phyloP scores from a whole-genome alignment of 2,888 invertebrate genomes.

The Hyppa rectilinea region DNA sequence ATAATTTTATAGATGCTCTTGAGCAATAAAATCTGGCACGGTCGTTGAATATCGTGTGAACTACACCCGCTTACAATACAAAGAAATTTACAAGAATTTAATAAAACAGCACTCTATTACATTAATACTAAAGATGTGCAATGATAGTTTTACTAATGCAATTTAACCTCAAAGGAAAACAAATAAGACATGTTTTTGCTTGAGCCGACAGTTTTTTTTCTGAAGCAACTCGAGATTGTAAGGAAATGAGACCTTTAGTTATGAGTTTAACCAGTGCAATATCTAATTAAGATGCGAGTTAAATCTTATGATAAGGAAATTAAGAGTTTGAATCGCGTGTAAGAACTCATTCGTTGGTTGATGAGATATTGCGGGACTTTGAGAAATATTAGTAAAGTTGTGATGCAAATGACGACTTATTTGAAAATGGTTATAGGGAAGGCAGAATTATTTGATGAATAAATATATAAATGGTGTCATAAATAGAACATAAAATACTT shows the following conservation, averaged over 20 bases:
- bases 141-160: slow-evolving; percentile 27
- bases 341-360: slow-evolving; percentile 30
- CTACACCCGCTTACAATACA: slow-evolving; percentile 61
- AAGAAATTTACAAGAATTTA: slow-evolving; percentile 68
- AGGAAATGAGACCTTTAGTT: slow-evolving; percentile 62
- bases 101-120: slow-evolving; percentile 73
- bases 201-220: slow-evolving; percentile 30
- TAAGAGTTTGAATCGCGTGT: slow-evolving; percentile 6
- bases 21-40: slow-evolving; percentile 53
- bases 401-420: not conserved
- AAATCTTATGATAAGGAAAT: slow-evolving; percentile 55
- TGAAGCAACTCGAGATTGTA: slow-evolving; percentile 50
- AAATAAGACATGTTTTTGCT: slow-evolving; percentile 46
- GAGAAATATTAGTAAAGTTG: not conserved
- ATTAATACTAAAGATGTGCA: slow-evolving; percentile 61
- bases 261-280: slow-evolving; percentile 51
- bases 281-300: slow-evolving; percentile 55
- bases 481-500: slow-evolving; percentile 6
- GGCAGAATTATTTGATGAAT: not conserved
- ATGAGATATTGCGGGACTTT: slow-evolving; percentile 19
- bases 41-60: slow-evolving; percentile 68
- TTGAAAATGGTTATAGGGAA: not conserved
- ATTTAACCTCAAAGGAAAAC: slow-evolving; percentile 39
- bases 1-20: slow-evolving; percentile 48
- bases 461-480: slow-evolving; percentile 6